Evolutionary conservation across 2,797 vertebrate species (phyloP), one percentile per base, ranked within the genome.

Genomic region (Chelidonichthys spinosus): DNA sequence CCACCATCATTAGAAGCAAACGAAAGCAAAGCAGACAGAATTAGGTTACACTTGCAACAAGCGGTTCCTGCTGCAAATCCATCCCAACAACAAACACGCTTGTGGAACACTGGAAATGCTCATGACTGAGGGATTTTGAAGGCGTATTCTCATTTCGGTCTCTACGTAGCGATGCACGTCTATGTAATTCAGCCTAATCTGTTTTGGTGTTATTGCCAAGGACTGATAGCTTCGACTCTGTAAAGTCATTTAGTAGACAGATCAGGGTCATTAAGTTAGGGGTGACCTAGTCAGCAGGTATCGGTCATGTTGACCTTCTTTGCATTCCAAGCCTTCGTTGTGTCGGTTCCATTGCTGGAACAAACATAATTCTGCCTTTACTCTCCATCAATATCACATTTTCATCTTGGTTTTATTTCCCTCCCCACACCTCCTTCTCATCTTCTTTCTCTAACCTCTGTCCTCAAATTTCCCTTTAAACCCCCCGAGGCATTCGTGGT

Each of bases 181-280:
- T 70, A 56, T 39, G 25, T 78, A 72, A 61, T 71, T 85, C 69
- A 69, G 58, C 78, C 81, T 79, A 63, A 87, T 88, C 73, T 65
- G 61, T 50, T 81, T 80, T 64, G 65, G 63, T 78, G 75, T 82
- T 77, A 50, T 72, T 83, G 74, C 71, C 85, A 91, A 90, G 89
- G 88, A 88, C 87, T 90, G 83, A 85, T 79, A 72, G 56, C 67
- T 69, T 79, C 40, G 53, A 17, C 55, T 85, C 69, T 18, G 74
- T 69, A 74, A 79, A 87, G 84, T 74, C 58, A 84, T 86, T 85
- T 61, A 76, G 56, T n/a, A 74, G 77, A 86, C 63, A 54, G 63
- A 58, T 61, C 25, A 36, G 60, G 60, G 72, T 86, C 72, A 82
- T 90, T 78, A 75, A 83, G 59, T 69, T 52, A 61, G 67, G 17